Evolutionary conservation across 2,797 vertebrate genomes (phyloP).

Genomic region (Sebastes nivosus): DNA sequence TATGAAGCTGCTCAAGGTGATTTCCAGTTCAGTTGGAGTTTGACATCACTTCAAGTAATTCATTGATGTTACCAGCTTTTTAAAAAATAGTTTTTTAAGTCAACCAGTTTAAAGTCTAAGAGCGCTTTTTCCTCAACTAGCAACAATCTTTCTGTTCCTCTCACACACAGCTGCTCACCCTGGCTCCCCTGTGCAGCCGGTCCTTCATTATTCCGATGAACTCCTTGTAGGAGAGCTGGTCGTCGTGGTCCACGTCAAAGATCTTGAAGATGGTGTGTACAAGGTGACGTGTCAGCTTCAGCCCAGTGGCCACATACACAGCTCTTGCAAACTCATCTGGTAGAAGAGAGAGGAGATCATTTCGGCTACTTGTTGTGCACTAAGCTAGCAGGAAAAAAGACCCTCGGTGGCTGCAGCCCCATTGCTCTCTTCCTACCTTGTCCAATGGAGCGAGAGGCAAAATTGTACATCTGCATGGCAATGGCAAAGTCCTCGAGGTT

Average conservation of each 20-base stretch:
- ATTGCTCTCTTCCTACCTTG: conserved; percentile 82
- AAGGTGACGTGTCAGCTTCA: conserved; percentile 96
- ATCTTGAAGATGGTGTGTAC: conserved; percentile 99
- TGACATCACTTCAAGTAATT: not conserved
- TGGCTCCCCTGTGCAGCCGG: conserved; percentile 92
- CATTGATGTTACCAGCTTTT: not conserved
- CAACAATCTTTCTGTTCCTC: not conserved
- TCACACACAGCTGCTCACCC: conserved; percentile 82
- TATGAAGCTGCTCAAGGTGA: not conserved
- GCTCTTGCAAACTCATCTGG: conserved; percentile 98
- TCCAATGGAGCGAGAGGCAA: conserved; percentile 95
- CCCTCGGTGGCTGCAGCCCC: not conserved
- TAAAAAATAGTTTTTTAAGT: not conserved
- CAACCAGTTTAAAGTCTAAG: not conserved
- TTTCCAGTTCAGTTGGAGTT: conserved; percentile 7
- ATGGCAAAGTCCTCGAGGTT: conserved; percentile 99
- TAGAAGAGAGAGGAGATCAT: not conserved
- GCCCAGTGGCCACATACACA: conserved; percentile 95
- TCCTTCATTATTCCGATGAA: conserved; percentile 99
- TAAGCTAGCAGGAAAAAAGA: not conserved
- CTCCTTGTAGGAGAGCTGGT: conserved; percentile 98
- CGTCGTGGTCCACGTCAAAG: conserved; percentile 97
- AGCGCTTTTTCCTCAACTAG: not conserved
- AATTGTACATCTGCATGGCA: conserved; percentile 99
- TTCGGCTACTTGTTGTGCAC: not conserved